Conservation (phyloP, 2,797 vertebrate species). For the Chrosomus eos region DNA sequence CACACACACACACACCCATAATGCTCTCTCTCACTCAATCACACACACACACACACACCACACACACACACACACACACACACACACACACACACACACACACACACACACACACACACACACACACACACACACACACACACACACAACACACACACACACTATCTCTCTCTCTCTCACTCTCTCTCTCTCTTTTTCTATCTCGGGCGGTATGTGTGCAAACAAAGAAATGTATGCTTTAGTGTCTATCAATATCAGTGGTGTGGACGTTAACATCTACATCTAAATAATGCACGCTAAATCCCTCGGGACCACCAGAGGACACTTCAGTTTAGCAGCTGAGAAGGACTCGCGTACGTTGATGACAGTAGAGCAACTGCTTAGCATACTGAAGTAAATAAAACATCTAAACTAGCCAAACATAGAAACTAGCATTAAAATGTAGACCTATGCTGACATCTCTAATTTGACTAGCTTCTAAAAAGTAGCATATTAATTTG, state of each 20-base stretch:
- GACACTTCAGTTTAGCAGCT: background rate
- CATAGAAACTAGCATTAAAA: background rate
- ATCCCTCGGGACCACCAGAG: background rate
- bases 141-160: no score
- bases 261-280: background rate
- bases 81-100: no score
- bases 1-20: no score
- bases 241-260: constrained; percentile 38
- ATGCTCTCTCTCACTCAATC: no score
- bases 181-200: no score
- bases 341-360: no score
- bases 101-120: no score
- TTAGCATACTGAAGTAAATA: background rate
- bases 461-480: background rate
- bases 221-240: constrained; percentile 37
- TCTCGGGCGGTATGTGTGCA: constrained; percentile 11
- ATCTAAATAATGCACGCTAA: background rate
- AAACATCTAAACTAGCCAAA: background rate
- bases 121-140: no score
- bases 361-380: background rate
- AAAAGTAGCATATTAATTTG: background rate
- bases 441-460: background rate
- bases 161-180: no score
- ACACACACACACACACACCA: no score
- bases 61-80: no score